Evolutionary conservation across 2,888 invertebrate genomes (phyloP).

Genomic region (Trichacis sp.): DNA sequence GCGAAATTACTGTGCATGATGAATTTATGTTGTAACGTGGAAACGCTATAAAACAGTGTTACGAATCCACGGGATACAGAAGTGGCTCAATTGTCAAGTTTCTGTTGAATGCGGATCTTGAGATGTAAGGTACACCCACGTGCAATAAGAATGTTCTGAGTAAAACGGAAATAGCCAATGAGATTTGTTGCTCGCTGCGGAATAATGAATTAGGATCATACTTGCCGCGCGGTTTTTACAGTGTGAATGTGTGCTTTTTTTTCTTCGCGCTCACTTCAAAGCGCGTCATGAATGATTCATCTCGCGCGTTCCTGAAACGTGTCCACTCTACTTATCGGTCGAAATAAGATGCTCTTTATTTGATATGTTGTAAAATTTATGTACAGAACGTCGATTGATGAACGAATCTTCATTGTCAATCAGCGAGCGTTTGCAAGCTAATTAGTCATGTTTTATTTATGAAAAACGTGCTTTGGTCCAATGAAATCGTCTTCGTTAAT

Average conservation of each 20-base stretch:
- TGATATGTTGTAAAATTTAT: background rate
- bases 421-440: too few relatives aligned
- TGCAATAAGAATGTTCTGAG: constrained; percentile 8
- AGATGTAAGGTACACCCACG: constrained; percentile 7
- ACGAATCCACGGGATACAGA: background rate
- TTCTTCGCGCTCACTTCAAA: background rate
- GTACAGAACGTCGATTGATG: background rate
- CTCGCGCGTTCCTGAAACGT: background rate
- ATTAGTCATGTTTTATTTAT: background rate
- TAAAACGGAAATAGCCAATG: constrained; percentile 13
- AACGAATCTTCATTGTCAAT: background rate
- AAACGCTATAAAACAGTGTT: background rate
- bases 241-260: too few relatives aligned
- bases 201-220: constrained; percentile 3
- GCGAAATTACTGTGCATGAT: background rate
- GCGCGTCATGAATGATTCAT: background rate
- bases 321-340: constrained; percentile 4
- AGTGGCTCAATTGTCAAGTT: constrained; percentile 5
- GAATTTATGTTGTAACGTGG: background rate
- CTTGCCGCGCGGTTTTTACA: constrained; percentile 1
- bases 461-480: background rate
- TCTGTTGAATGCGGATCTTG: constrained; percentile 9
- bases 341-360: constrained; percentile 2
- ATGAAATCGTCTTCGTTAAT: background rate
- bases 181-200: constrained; percentile 10